Evolutionary conservation across 2,113 vertebrate species (phyloP), one percentile per base, ranked within the genome.

Genomic region (Gasterosteus nipponicus): DNA sequence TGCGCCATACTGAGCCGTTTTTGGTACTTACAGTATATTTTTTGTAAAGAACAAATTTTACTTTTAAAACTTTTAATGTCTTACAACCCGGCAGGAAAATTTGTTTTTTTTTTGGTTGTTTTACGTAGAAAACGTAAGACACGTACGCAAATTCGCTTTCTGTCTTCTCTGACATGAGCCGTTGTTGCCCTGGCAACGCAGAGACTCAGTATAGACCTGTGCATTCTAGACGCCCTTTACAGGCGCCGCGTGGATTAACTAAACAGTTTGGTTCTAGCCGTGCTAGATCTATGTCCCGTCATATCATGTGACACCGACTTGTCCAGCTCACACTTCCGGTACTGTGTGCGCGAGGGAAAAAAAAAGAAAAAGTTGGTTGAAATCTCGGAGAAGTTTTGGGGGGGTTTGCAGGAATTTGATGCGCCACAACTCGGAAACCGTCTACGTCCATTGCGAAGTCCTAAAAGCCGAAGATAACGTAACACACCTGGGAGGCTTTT

Each of bases 271-370:
- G 0, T 66, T 89, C 81, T 84, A 41, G 42, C 1, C 44, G 1
- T 0, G 3, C 0, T 3, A 39, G 46, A 61, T 90, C 86, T 88
- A 74, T 31, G 80, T 1, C 0, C 4, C 1, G 77, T 75, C 2
- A 69, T 78, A 92, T 94, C 94, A 95, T 91, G 92, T 94, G 93
- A 93, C 87, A 58, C 77, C 22, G 53, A 83, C 82, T 92, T 89
- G 85, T 92, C 91, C 90, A 92, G 61, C 92, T 94, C 90, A 88
- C 80, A 92, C 92, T 94, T 95, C 94, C 94, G 94, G 86, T 89
- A 60, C 87, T 89, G 92, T 86, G 91, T 91, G n/a, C 10, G 49
- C 10, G 49, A 1, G 9, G 3, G 9, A 10, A 9, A 22, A 22
- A 3, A 49, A 19, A 12, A 75, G 57, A 39, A 90, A 78, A 92